Evolutionary conservation across 2,113 vertebrate genomes (phyloP).

Genomic region (Lampris megalopsis): DNA sequence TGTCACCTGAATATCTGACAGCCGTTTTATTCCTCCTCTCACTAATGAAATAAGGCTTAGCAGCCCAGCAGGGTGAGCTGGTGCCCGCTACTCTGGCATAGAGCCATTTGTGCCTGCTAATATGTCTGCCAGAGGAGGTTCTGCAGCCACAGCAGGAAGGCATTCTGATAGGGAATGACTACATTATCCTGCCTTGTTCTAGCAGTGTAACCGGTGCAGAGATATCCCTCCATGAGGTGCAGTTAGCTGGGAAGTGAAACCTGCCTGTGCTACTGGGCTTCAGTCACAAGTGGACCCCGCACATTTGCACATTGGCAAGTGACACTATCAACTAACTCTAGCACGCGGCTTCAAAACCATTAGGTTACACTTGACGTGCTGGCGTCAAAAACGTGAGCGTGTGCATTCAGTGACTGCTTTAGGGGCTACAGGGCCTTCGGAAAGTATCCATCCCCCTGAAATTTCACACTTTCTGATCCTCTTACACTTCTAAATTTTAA

Average conservation of each 20-base stretch:
- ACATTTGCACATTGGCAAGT: background rate
- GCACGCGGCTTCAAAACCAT: too few relatives aligned
- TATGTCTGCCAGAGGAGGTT: background rate
- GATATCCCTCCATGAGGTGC: background rate
- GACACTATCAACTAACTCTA: too few relatives aligned
- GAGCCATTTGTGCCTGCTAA: background rate
- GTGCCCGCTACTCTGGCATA: background rate
- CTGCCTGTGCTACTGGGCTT: background rate
- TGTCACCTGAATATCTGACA: background rate
- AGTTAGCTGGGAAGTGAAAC: background rate
- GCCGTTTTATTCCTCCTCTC: background rate
- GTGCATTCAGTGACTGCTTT: slow-evolving; percentile 8
- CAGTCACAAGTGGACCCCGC: background rate
- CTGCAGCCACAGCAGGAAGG: background rate
- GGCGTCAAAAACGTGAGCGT: background rate
- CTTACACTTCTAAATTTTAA: too few relatives aligned
- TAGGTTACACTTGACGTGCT: too few relatives aligned
- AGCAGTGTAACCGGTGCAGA: background rate
- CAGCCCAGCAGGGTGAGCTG: background rate
- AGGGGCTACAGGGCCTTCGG: background rate
- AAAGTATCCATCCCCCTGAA: too few relatives aligned
- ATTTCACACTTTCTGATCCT: too few relatives aligned
- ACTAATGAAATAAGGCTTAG: slow-evolving; percentile 14
- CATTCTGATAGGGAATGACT: background rate
- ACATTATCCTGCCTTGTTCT: background rate